A percentile compares a stretch with the other conserved stretches of the same genome.
These are phyloP conservation scores for Alviniconcha marisindica DNA, from an alignment of 1,140 invertebrate species.

Conservation along the genomic window DNA sequence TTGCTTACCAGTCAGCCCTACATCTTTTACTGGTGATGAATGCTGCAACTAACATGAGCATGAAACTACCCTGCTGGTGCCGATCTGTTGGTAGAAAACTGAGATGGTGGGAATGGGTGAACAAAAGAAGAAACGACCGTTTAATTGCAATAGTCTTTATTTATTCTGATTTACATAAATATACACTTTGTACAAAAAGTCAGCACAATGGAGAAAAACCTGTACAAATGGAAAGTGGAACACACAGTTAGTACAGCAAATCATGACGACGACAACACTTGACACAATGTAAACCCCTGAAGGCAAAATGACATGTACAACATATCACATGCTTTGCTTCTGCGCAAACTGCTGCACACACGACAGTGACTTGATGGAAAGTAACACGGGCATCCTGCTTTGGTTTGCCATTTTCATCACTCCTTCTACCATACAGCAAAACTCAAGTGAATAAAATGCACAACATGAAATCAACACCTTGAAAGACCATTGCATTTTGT, in stretches of 20 bases:
- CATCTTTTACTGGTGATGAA: no score
- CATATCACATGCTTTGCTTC: slow-evolving; percentile 34
- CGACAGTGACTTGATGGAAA: slow-evolving; percentile 10
- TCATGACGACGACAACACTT: slow-evolving; percentile 17
- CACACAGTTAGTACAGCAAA: slow-evolving; percentile 26
- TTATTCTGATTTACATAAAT: slow-evolving; percentile 39
- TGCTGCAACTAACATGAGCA: no score
- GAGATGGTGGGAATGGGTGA: no score
- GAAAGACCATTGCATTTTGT: slow-evolving; percentile 29
- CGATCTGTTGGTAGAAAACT: no score
- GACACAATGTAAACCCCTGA: slow-evolving; percentile 15
- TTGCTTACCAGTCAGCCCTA: no score
- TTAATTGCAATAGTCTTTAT: slow-evolving; percentile 40
- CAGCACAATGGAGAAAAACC: not conserved
- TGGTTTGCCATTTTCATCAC: slow-evolving; percentile 25
- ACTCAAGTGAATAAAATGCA: slow-evolving; percentile 7
- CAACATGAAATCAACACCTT: slow-evolving; percentile 7
- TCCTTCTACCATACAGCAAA: not conserved
- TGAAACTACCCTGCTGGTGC: no score
- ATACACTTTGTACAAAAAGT: slow-evolving; percentile 36
- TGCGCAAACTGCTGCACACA: not conserved
- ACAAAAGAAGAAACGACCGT: no score
- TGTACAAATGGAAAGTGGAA: slow-evolving; percentile 2
- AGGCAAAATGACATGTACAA: slow-evolving; percentile 27
- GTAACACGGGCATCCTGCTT: slow-evolving; percentile 20